Conservation (phyloP, 2,888 invertebrate genomes). For the Cistogaster globosa region DNA sequence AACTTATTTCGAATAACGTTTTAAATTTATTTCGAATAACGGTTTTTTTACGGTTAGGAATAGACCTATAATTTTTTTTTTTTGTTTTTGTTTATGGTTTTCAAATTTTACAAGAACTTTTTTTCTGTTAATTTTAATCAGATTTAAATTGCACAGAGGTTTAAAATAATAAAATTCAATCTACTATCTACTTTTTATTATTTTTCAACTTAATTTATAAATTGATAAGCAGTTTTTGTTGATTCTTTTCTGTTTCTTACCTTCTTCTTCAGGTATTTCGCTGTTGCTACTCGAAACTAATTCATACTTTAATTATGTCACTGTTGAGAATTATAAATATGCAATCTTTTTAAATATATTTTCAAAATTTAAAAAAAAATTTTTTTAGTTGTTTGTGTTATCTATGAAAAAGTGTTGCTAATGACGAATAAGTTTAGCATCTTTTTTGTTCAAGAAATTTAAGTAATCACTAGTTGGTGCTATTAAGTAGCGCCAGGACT, state of each 20-base stretch:
- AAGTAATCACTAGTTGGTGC: too few species aligned
- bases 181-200: conserved; percentile 8
- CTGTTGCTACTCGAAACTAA: conserved; percentile 31
- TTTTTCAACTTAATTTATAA: conserved; percentile 3
- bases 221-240: conserved; percentile 48
- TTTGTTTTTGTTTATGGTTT: background rate
- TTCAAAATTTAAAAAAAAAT: too few species aligned
- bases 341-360: too few species aligned
- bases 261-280: conserved; percentile 8
- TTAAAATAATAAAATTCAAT: conserved; percentile 20
- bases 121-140: background rate
- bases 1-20: too few species aligned
- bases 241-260: conserved; percentile 7
- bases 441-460: too few species aligned
- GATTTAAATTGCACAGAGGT: conserved; percentile 14
- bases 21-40: too few species aligned
- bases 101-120: background rate
- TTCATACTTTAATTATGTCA: conserved; percentile 52
- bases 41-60: too few species aligned
- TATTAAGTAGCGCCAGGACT: too few species aligned
- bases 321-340: background rate
- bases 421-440: too few species aligned
- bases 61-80: too few species aligned
- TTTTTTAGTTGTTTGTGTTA: too few species aligned
- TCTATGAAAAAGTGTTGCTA: too few species aligned